Conservation (phyloP, 35 echinoderm and acorn worm genomes). For the Diadema setosum region DNA sequence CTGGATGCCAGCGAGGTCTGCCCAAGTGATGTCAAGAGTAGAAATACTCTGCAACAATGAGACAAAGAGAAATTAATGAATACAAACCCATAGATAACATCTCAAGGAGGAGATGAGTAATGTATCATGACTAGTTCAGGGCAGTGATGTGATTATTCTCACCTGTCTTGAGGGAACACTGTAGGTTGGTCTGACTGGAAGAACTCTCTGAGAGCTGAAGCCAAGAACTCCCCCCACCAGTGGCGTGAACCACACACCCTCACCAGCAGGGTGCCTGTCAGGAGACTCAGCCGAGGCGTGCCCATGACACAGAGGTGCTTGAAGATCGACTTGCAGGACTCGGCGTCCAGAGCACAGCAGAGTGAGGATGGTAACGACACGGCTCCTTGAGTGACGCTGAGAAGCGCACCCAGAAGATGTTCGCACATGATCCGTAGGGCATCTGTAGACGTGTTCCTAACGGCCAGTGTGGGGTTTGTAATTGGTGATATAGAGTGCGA, state of each 20-base stretch:
- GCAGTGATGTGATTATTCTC: no score
- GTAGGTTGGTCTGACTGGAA: constrained; percentile 69
- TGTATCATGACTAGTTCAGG: no score
- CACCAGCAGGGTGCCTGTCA: constrained; percentile 69
- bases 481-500: background rate
- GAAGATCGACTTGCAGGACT: constrained; percentile 84
- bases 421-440: constrained; percentile 74
- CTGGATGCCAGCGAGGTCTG: constrained; percentile 76
- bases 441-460: constrained; percentile 80
- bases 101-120: no score
- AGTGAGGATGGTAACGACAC: constrained; percentile 23
- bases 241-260: constrained; percentile 67
- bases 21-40: constrained; percentile 76
- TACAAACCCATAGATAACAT: no score
- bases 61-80: no score
- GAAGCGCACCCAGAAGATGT: constrained; percentile 72
- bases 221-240: constrained; percentile 99
- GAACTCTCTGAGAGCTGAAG: constrained; percentile 81
- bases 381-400: constrained; percentile 48
- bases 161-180: constrained; percentile 89
- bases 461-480: constrained; percentile 2
- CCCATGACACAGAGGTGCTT: constrained; percentile 89
- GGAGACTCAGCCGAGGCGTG: constrained; percentile 56
- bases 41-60: constrained; percentile 70
- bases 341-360: constrained; percentile 37